phyloP scores from a whole-genome alignment of 2,113 vertebrate species.

The Chamaetylas fuelleborni region DNA sequence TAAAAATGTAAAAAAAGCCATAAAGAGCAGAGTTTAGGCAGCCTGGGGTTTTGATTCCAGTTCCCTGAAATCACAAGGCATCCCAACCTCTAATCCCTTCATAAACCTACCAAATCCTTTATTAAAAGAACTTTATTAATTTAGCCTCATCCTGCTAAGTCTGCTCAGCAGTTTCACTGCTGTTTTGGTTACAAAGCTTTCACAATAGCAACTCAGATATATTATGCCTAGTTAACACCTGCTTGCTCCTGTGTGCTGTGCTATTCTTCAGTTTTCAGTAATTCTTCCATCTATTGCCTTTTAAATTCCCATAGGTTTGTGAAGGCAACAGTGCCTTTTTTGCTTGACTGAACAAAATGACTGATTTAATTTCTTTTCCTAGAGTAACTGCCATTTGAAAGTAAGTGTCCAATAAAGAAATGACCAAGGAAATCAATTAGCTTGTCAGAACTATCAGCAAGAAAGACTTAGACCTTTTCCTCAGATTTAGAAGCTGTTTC shows the following conservation, averaged over 20 bases:
- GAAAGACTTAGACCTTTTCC: not conserved
- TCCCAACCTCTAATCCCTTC: not conserved
- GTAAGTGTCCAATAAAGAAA: not conserved
- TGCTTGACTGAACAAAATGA: not conserved
- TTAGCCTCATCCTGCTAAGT: not conserved
- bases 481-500: not conserved
- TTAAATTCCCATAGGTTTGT: not conserved
- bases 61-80: not conserved
- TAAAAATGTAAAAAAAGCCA: not conserved
- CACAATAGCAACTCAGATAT: not conserved
- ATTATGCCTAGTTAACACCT: not conserved
- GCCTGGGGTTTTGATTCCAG: not conserved
- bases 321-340: not conserved
- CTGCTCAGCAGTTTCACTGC: not conserved
- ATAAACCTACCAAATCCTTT: not conserved
- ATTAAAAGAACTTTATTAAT: not conserved
- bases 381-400: not conserved
- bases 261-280: not conserved
- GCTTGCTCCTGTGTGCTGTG: not conserved
- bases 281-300: not conserved
- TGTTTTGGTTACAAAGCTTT: not conserved
- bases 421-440: not conserved
- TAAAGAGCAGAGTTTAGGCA: not conserved
- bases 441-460: not conserved
- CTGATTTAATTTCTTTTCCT: not conserved